Evolutionary conservation across 1,140 invertebrate species (phyloP).

Genomic region (Cyclina sinensis): DNA sequence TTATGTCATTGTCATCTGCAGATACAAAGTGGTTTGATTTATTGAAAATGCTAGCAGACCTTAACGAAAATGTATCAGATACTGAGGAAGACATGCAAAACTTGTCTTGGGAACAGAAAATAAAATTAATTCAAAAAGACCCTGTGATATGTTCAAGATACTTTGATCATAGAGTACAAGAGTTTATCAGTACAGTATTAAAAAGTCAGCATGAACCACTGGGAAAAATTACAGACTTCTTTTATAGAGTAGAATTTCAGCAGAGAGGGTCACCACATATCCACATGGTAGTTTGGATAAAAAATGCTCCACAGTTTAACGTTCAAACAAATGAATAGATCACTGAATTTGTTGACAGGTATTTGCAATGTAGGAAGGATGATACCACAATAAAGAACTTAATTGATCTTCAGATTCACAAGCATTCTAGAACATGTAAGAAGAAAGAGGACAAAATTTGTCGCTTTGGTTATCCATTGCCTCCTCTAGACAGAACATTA

Average conservation of each 20-base stretch:
- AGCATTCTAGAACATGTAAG: slow-evolving; percentile 67
- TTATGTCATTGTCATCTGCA: slow-evolving; percentile 66
- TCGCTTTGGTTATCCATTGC: slow-evolving; percentile 71
- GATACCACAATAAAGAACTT: slow-evolving; percentile 36
- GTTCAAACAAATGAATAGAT: slow-evolving; percentile 42
- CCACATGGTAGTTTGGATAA: slow-evolving; percentile 85
- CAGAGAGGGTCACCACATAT: slow-evolving; percentile 82
- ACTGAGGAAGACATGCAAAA: slow-evolving; percentile 24
- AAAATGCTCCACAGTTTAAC: slow-evolving; percentile 80
- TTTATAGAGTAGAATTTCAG: slow-evolving; percentile 48
- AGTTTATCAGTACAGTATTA: slow-evolving; percentile 44
- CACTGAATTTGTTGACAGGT: slow-evolving; percentile 61
- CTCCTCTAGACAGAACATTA: slow-evolving; percentile 60
- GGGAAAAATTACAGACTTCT: slow-evolving; percentile 76
- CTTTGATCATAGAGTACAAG: slow-evolving; percentile 65
- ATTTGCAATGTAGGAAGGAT: slow-evolving; percentile 52
- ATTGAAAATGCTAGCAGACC: slow-evolving; percentile 35
- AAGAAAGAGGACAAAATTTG: slow-evolving; percentile 16
- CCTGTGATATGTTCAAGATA: slow-evolving; percentile 70
- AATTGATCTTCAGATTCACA: slow-evolving; percentile 63
- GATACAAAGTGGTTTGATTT: slow-evolving; percentile 55
- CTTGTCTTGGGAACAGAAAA: slow-evolving; percentile 55
- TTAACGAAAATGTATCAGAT: not conserved
- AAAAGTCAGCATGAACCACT: slow-evolving; percentile 33
- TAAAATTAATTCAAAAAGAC: slow-evolving; percentile 62